phyloP scores from a whole-genome alignment of 2,797 vertebrate genomes.

The Lithobates pipiens region DNA sequence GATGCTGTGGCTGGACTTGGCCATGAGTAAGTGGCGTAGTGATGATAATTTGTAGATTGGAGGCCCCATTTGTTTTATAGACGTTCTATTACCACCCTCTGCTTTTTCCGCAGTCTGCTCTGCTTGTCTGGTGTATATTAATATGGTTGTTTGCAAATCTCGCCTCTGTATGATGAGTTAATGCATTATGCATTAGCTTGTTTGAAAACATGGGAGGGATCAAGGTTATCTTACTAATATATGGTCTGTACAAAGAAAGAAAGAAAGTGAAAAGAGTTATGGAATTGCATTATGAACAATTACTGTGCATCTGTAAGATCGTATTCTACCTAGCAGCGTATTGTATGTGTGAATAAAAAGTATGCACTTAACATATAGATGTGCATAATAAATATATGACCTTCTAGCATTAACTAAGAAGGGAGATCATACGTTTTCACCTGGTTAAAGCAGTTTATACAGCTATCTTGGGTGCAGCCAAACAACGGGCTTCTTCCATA shows the following conservation, averaged over 20 bases:
- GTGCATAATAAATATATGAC: neutral
- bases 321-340: neutral
- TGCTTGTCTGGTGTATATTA: constrained; percentile 27
- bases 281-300: constrained; percentile 14
- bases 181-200: constrained; percentile 36
- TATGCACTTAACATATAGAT: neutral
- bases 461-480: neutral
- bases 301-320: neutral
- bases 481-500: neutral
- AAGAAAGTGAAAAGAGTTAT: neutral
- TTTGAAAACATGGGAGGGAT: constrained; percentile 10
- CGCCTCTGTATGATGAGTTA: constrained; percentile 2
- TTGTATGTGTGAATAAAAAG: constrained; percentile 3
- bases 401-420: neutral
- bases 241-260: constrained; percentile 3
- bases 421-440: neutral
- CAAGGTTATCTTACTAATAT: constrained; percentile 34
- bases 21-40: constrained; percentile 35
- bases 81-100: constrained; percentile 22
- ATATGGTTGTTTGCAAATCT: constrained; percentile 42
- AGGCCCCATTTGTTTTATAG: constrained; percentile 32
- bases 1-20: constrained; percentile 8
- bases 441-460: neutral
- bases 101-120: neutral
- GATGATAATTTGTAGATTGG: constrained; percentile 42